A percentile compares a stretch with the other conserved stretches of the same genome.
Evolutionary conservation across 2,113 vertebrate genomes (phyloP).

Genomic region (Scomber japonicus): DNA sequence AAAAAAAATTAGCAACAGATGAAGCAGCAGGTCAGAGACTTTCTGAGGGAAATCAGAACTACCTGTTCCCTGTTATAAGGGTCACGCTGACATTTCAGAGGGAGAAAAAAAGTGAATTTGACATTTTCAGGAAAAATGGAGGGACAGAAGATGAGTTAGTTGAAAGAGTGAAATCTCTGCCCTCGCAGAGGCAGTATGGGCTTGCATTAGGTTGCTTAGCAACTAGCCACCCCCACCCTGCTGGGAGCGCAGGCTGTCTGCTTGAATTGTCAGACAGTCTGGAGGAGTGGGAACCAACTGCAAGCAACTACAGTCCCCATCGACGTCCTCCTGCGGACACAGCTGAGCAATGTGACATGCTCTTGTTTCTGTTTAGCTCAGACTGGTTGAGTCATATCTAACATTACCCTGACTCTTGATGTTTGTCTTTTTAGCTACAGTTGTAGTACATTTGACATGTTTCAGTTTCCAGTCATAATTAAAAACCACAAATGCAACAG

Average conservation of each 20-base stretch:
- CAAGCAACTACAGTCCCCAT: conserved; percentile 34
- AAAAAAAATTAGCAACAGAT: background rate
- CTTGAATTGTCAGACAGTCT: conserved; percentile 70
- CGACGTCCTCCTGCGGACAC: conserved; percentile 27
- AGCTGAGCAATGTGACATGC: conserved; percentile 28
- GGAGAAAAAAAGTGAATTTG: conserved; percentile 15
- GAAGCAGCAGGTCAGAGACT: background rate
- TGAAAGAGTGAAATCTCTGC: conserved; percentile 52
- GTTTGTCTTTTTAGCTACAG: background rate
- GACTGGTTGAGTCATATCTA: conserved; percentile 1
- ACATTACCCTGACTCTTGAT: background rate
- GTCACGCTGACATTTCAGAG: background rate
- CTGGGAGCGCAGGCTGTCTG: conserved; percentile 66
- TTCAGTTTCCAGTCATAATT: background rate
- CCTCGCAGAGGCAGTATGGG: conserved; percentile 50
- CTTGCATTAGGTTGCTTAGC: conserved; percentile 74
- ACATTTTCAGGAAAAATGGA: conserved; percentile 44
- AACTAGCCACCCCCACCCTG: conserved; percentile 71
- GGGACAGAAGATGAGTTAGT: conserved; percentile 1
- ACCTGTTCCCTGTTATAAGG: background rate
- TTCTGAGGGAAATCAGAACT: background rate
- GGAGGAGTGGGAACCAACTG: conserved; percentile 58
- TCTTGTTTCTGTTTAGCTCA: conserved; percentile 25
- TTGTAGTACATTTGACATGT: background rate
- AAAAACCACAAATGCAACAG: background rate